phyloP scores from a whole-genome alignment of 2,113 vertebrate genomes.

The Elgaria multicarinata region DNA sequence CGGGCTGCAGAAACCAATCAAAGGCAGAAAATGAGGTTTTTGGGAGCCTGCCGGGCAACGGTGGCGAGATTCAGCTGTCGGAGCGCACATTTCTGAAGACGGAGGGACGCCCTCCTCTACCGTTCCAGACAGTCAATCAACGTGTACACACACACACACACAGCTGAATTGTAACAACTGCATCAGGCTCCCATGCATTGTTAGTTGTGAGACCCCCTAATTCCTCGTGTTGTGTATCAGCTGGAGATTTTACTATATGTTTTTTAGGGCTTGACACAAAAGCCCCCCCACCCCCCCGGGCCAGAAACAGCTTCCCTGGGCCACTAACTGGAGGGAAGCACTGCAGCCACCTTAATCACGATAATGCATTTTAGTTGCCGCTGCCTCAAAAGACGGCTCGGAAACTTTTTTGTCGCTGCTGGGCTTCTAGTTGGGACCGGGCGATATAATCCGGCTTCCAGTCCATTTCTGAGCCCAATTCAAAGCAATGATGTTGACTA shows the following conservation, averaged over 20 bases:
- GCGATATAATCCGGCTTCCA: no score
- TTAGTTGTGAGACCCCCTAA: neutral
- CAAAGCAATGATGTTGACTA: no score
- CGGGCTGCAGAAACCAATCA: conserved; percentile 4
- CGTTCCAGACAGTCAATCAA: neutral
- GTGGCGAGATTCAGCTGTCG: neutral
- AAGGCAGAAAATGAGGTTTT: neutral
- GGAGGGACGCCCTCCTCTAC: neutral
- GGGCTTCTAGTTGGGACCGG: no score
- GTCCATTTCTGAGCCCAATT: no score
- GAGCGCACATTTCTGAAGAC: neutral
- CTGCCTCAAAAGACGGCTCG: no score
- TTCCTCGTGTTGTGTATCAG: no score
- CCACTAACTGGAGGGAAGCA: neutral
- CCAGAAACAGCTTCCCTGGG: neutral
- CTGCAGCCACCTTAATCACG: neutral
- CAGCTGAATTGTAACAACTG: neutral
- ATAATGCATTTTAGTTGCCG: no score
- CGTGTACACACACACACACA: no score
- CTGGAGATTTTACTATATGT: no score
- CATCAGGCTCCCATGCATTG: neutral
- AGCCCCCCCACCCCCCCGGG: neutral
- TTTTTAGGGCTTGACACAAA: neutral
- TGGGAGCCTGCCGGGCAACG: accelerated
- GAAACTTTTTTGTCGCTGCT: no score